Base-by-base conservation (phyloP, 1,140 invertebrate species). In the Proales similis region DNA sequence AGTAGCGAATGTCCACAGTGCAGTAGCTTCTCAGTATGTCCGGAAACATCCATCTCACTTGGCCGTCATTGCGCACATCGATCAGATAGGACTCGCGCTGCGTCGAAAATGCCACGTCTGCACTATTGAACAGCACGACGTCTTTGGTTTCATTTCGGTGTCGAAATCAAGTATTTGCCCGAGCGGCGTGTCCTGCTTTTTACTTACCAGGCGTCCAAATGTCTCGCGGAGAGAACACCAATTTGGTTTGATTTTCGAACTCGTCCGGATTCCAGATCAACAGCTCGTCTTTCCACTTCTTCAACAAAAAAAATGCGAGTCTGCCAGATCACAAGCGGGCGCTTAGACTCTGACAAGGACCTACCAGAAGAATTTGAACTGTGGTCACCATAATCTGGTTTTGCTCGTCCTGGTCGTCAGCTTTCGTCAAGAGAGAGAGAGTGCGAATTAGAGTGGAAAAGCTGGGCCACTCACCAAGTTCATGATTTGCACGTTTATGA, bases 121-220 rank as follows among this genome's bases (percentile, higher is more conserved):
- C 57, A 20, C 39, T 45, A 46, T 61, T 61, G 32, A 61, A 61
- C 14, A 61, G 36, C 22, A 61, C 57, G 36, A 61, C 47, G 19
- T 61, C 57, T n/a, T n/a, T n/a, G n/a, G n/a, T n/a, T n/a, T n/a
- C n/a, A n/a, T n/a, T n/a, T n/a, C n/a, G n/a, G n/a, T n/a, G n/a
- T n/a, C n/a, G n/a, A n/a, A n/a, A n/a, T n/a, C n/a, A n/a, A n/a
- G n/a, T n/a, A n/a, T n/a, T n/a, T n/a, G n/a, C n/a, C n/a, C n/a
- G n/a, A n/a, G n/a, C n/a, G n/a, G n/a, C n/a, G n/a, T n/a, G n/a
- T n/a, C n/a, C n/a, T n/a, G n/a, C n/a, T n/a, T n/a, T n/a, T n/a
- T n/a, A n/a, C n/a, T n/a, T n/a, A n/a, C n/a, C n/a, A 33, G 57
- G 57, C 30, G 57, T 61, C 57, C 57, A 61, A 32, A 61, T 61